A percentile compares a stretch with the other conserved stretches of the same genome.
phyloP scores from a whole-genome alignment of 2,888 invertebrate genomes.

The Chrysolina oricalcia region DNA sequence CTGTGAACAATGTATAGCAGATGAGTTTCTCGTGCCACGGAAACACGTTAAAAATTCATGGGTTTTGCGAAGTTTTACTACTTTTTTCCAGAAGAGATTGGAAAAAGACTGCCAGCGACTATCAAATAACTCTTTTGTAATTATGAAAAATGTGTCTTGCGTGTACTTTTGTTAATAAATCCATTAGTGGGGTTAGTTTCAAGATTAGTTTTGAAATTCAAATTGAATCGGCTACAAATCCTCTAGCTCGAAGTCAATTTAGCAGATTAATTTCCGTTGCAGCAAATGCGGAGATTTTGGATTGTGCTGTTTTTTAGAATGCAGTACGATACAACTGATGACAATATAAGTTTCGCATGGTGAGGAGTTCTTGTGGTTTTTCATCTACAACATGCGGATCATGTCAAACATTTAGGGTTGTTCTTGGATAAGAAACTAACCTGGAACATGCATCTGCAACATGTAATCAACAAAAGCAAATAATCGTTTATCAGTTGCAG shows the following conservation, averaged over 20 bases:
- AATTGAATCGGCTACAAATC: conserved; percentile 9
- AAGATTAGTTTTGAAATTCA: conserved; percentile 2
- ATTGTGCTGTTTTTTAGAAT: not conserved
- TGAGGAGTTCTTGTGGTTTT: too few relatives aligned
- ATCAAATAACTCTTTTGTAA: conserved; percentile 44
- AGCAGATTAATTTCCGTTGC: conserved; percentile 1
- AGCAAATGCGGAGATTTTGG: not conserved
- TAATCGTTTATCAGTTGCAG: too few relatives aligned
- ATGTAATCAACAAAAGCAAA: too few relatives aligned
- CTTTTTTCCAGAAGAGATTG: conserved; percentile 36
- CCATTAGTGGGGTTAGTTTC: conserved; percentile 15
- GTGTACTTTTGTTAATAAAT: conserved; percentile 16
- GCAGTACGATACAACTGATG: not conserved
- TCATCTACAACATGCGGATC: too few relatives aligned
- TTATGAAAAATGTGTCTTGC: conserved; percentile 44
- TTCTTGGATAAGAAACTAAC: too few relatives aligned
- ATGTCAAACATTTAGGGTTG: too few relatives aligned
- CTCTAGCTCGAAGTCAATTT: not conserved
- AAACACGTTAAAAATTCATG: conserved; percentile 45
- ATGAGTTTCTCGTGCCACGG: conserved; percentile 35
- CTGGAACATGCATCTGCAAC: too few relatives aligned
- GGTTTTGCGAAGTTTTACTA: conserved; percentile 40
- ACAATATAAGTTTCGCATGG: not conserved
- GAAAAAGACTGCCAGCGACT: conserved; percentile 44
- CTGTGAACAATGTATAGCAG: conserved; percentile 35